Base-by-base conservation (phyloP, 2,113 vertebrate species). In the Mystacornis crossleyi region DNA sequence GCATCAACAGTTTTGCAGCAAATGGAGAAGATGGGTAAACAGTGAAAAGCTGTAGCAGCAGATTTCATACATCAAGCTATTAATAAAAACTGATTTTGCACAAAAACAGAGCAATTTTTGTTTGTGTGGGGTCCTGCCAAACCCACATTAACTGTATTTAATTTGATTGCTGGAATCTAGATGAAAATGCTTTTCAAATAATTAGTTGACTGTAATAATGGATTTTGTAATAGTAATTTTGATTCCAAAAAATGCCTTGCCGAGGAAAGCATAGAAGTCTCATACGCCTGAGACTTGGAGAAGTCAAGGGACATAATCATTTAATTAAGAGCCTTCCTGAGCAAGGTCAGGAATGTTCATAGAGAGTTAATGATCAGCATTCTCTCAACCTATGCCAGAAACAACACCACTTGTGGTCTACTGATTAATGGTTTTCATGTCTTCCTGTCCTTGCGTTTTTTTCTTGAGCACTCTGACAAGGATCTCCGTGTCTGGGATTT, bases 141-240 rank as follows among this genome's bases (percentile, higher is more conserved):
- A 43, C 33, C 79, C 51, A 83, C 85, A 88, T 86, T 97, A 94
- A 94, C 77, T 78, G 85, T 89, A 57, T 93, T 95, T 95, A 64
- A 83, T 97, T 88, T 88, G 82, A 89, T 86, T 84, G 64, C 85
- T 94, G 70, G 72, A 88, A 74, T 82, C 89, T 88, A 90, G 86
- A 93, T 90, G 93, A 95, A 97, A 95, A 96, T 80, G 72, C 80
- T 89, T 96, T 96, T 94, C 75, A 90, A 83, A 81, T 88, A 89
- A 93, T 93, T 81, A 93, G 33, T 81, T 95, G 94, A 89, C 45
- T 72, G 60, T 86, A 94, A 93, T 94, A 80, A 83, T 50, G 29
- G 82, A 84, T n/a, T n/a, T n/a, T n/a, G n/a, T n/a, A n/a, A n/a
- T n/a, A n/a, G n/a, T n/a, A 66, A 94, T 78, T 53, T 53, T 79